phyloP scores from a whole-genome alignment of 2,113 vertebrate species.

The Callionymus lyra region DNA sequence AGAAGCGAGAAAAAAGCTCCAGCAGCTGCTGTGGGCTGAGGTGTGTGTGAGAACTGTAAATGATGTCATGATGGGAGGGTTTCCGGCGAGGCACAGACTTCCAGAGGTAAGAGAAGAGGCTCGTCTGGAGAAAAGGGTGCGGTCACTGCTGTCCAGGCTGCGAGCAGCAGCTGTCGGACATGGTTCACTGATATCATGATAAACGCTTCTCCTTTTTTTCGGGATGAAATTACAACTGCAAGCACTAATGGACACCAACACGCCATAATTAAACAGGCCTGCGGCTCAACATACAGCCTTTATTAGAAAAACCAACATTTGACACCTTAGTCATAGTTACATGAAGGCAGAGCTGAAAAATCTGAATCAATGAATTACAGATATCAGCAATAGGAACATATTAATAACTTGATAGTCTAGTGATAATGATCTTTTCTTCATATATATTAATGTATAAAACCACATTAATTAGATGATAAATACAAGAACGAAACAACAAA shows the following conservation, averaged over 20 bases:
- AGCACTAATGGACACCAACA: too few species aligned
- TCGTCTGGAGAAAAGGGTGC: conserved; percentile 39
- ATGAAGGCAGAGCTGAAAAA: too few species aligned
- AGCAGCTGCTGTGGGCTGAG: conserved; percentile 6
- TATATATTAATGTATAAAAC: too few species aligned
- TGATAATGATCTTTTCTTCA: too few species aligned
- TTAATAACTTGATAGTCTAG: too few species aligned
- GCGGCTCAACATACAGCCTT: too few species aligned
- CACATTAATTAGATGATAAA: too few species aligned
- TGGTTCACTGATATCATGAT: conserved; percentile 27
- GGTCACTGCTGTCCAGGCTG: conserved; percentile 10
- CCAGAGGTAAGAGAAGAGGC: conserved; percentile 15
- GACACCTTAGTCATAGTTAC: not conserved
- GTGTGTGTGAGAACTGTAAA: conserved; percentile 5
- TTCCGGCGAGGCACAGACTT: conserved; percentile 20
- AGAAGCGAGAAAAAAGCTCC: conserved; percentile 3
- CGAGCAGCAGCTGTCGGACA: conserved; percentile 43
- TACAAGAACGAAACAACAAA: too few species aligned
- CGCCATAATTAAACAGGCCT: too few species aligned
- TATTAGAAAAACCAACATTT: not conserved
- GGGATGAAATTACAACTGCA: too few species aligned
- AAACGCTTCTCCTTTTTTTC: not conserved
- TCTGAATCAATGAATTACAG: too few species aligned
- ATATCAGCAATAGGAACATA: too few species aligned
- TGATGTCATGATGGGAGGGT: conserved; percentile 14